These are phyloP conservation scores for Nothobranchius kuhntae DNA, from an alignment of 2,113 vertebrate genomes.

Conservation along the genomic window DNA sequence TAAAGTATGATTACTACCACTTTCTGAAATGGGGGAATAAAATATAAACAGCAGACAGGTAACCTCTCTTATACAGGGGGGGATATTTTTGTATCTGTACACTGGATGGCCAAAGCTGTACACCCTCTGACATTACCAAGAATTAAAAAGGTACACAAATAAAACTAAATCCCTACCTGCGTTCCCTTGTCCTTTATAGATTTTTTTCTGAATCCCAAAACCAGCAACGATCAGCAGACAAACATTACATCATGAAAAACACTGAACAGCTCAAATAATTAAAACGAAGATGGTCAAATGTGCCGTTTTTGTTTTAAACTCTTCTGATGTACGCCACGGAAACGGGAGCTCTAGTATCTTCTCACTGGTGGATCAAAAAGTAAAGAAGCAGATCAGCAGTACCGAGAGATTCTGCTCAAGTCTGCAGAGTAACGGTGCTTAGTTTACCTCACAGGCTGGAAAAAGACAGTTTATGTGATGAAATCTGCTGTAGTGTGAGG, in stretches of 20 bases:
- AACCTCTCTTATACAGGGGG: constrained; percentile 14
- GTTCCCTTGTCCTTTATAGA: constrained; percentile 10
- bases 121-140: constrained; percentile 33
- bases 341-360: no score
- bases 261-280: constrained; percentile 17
- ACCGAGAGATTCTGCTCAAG: no score
- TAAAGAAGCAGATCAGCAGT: no score
- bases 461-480: no score
- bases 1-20: constrained; percentile 50
- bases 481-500: no score
- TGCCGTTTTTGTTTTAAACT: constrained; percentile 40
- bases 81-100: constrained; percentile 27
- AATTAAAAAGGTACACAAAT: constrained; percentile 30
- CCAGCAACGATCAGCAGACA: constrained; percentile 27
- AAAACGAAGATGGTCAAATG: constrained; percentile 42
- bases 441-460: no score
- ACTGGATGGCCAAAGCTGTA: constrained; percentile 22
- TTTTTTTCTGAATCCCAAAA: constrained; percentile 18
- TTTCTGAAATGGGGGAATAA: constrained; percentile 29
- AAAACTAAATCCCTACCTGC: neutral
- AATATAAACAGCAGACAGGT: constrained; percentile 43
- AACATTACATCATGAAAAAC: constrained; percentile 50
- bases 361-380: neutral
- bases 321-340: constrained; percentile 13
- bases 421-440: no score